Evolutionary conservation across 1,140 invertebrate species (phyloP), one percentile per base, ranked within the genome.

Genomic region (Mya arenaria): DNA sequence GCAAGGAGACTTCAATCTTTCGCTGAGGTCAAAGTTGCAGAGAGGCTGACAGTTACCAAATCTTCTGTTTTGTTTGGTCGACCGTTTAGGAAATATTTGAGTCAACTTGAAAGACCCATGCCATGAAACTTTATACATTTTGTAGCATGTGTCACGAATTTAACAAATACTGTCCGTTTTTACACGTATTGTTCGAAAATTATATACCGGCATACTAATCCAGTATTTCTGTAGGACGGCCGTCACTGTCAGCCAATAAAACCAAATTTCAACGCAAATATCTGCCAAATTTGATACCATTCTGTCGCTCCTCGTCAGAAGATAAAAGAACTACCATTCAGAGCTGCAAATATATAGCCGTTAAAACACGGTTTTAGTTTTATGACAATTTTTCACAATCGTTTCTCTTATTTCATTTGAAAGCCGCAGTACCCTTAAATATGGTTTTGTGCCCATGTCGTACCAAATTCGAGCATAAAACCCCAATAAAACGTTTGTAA

Each of bases 381-480:
- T 78, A 78, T 68, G 66, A 56, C 75, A 41, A 66, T 66, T 68
- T 78, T 78, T 68, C 73, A 65, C 73, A 75, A 75, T 75, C 58
- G 73, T 75, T 75, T 75, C 73, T 75, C 73, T 19, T 23, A 48
- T 75, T 75, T 62, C 73, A 60, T 60, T 48, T 41, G 36, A 36
- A 75, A 63, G 25, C 32, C 52, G 25, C 17, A 56, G 60, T 75
- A 56, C 62, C 55, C 60, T 63, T 75, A 75, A 75, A 48, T 75
- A 75, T 60, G 56, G 60, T 63, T 48, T 44, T 60, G 36, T 30
- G 48, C 62, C 56, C 48, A 60, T 23, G 34, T 23, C 44, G 5
- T 34, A 32, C 58, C 56, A 75, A 75, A 63, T 41, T 75, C 56
- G 73, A 75, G 34, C 75, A 78, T 78, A 66, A 78, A 78, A 78